Conservation (phyloP, 35 echinoderm and acorn worm genomes). For the Anneissia japonica region DNA sequence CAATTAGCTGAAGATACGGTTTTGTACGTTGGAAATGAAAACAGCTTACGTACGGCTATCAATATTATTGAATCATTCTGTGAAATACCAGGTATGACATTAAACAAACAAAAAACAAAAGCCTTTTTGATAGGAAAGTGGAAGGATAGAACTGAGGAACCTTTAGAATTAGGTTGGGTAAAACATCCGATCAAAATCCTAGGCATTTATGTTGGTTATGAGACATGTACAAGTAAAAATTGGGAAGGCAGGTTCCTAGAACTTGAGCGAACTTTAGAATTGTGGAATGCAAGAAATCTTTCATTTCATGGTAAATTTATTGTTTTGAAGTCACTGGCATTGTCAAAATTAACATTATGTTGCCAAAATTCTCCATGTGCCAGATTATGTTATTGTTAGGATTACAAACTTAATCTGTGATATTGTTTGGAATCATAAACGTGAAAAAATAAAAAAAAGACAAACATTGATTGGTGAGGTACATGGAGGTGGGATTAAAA, state of each 20-base stretch:
- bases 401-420: neutral
- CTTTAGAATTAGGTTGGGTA: neutral
- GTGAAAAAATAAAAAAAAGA: neutral
- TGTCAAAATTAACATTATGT: neutral
- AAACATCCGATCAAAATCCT: neutral
- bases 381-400: neutral
- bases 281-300: neutral
- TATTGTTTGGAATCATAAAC: neutral
- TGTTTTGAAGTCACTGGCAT: neutral
- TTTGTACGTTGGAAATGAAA: too few relatives aligned
- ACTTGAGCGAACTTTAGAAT: neutral
- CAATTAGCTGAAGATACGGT: too few relatives aligned
- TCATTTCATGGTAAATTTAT: neutral
- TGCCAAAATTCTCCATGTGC: neutral
- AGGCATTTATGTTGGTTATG: neutral
- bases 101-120: neutral
- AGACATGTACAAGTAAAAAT: neutral
- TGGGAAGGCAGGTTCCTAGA: neutral
- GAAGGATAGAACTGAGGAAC: neutral
- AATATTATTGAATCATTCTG: too few relatives aligned
- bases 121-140: neutral
- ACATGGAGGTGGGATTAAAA: neutral
- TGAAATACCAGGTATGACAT: neutral
- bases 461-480: neutral
- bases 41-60: too few relatives aligned